phyloP scores from a whole-genome alignment of 2,797 vertebrate genomes.

The Sebastes glaucus region DNA sequence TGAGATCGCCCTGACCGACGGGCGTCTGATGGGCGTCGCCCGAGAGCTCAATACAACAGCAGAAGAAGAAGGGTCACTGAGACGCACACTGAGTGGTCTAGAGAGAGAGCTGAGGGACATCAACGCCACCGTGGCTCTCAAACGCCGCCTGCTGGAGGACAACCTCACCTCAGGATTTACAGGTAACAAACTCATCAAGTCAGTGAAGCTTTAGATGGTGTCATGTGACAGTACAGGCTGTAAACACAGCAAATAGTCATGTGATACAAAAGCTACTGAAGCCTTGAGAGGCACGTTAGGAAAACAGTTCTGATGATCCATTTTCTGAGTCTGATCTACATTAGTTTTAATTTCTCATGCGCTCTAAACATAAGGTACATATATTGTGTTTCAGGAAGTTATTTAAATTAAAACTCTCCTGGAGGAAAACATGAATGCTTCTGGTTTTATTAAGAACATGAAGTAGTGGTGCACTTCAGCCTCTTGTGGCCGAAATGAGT shows the following conservation, averaged over 20 bases:
- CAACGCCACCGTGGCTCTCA: conserved; percentile 75
- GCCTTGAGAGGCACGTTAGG: background rate
- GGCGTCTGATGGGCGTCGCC: conserved; percentile 79
- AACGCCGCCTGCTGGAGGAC: conserved; percentile 66
- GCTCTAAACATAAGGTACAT: no score
- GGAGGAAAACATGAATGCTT: no score
- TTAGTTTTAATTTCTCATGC: no score
- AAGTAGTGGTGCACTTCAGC: no score
- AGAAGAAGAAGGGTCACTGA: conserved; percentile 56
- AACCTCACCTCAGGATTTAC: conserved; percentile 73
- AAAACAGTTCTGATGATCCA: background rate
- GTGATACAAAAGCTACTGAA: background rate
- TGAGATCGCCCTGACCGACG: conserved; percentile 86
- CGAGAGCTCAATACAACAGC: conserved; percentile 75
- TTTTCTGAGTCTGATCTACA: no score
- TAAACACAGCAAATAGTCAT: background rate
- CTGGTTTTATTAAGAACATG: no score
- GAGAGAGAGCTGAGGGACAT: conserved; percentile 72
- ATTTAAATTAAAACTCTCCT: no score
- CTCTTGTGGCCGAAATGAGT: background rate
- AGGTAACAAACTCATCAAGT: conserved; percentile 70
- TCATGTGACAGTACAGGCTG: background rate
- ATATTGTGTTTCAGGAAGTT: no score
- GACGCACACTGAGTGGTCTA: conserved; percentile 62
- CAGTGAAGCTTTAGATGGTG: background rate